A percentile compares a stretch with the other conserved stretches of the same genome.
Conservation (phyloP, 2,888 invertebrate species). For the Chironomus riparius region DNA sequence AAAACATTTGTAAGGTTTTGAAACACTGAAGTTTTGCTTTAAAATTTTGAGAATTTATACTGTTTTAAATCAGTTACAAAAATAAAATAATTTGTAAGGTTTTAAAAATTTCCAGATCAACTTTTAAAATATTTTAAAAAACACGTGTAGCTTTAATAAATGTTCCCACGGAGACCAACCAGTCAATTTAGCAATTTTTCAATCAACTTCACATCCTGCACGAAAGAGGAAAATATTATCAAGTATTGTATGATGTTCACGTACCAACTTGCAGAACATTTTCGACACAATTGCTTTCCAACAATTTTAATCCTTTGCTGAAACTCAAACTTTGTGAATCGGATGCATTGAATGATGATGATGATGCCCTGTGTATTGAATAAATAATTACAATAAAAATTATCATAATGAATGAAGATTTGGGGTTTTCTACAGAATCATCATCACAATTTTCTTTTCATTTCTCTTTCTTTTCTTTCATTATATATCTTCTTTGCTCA, state of each 20-base stretch:
- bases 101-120: too few relatives aligned
- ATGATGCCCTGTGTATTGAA: conserved; percentile 39
- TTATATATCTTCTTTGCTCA: not conserved
- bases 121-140: too few relatives aligned
- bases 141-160: too few relatives aligned
- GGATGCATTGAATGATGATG: conserved; percentile 40
- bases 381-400: conserved; percentile 27
- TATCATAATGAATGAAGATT: conserved; percentile 34
- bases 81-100: too few relatives aligned
- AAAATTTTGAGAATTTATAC: too few relatives aligned
- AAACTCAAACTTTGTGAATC: conserved; percentile 77
- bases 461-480: not conserved
- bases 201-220: not conserved
- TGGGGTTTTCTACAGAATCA: conserved; percentile 21
- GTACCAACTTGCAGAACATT: conserved; percentile 83
- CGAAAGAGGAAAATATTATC: not conserved
- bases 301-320: conserved; percentile 74
- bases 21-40: too few relatives aligned
- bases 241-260: conserved; percentile 37
- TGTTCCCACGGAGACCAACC: too few relatives aligned
- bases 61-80: too few relatives aligned
- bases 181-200: not conserved
- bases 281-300: conserved; percentile 74
- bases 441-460: conserved; percentile 1
- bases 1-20: too few relatives aligned